phyloP scores from a whole-genome alignment of 2,113 vertebrate species.

The Notechis scutatus region DNA sequence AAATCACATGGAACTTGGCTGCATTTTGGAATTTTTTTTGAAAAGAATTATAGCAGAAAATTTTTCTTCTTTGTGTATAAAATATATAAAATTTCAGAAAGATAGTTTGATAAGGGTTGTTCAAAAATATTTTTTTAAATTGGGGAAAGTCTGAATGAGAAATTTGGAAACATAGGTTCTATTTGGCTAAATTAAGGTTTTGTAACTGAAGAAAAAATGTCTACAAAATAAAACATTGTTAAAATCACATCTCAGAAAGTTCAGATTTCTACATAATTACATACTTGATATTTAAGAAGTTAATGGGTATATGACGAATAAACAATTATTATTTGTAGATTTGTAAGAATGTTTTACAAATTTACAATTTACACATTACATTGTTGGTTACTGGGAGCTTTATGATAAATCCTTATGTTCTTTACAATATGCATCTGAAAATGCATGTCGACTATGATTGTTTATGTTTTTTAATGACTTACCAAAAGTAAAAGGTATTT shows the following conservation, averaged over 20 bases:
- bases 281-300: not conserved
- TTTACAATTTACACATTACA: not conserved
- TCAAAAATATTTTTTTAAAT: too few species aligned
- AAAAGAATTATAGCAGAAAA: too few species aligned
- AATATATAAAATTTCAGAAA: too few species aligned
- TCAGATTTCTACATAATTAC: not conserved
- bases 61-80: too few species aligned
- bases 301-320: not conserved
- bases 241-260: not conserved
- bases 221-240: not conserved
- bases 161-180: too few species aligned
- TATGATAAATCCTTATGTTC: not conserved
- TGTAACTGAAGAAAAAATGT: not conserved
- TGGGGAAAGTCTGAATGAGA: too few species aligned
- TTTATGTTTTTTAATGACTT: not conserved
- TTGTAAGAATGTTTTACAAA: not conserved
- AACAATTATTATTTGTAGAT: not conserved
- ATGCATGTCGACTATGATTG: not conserved
- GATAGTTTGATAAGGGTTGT: too few species aligned
- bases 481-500: not conserved
- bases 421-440: not conserved
- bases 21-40: too few species aligned
- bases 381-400: not conserved
- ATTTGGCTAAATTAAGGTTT: not conserved
- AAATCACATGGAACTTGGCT: too few species aligned